phyloP scores from a whole-genome alignment of 2,888 invertebrate species.

The Nemurella pictetii region DNA sequence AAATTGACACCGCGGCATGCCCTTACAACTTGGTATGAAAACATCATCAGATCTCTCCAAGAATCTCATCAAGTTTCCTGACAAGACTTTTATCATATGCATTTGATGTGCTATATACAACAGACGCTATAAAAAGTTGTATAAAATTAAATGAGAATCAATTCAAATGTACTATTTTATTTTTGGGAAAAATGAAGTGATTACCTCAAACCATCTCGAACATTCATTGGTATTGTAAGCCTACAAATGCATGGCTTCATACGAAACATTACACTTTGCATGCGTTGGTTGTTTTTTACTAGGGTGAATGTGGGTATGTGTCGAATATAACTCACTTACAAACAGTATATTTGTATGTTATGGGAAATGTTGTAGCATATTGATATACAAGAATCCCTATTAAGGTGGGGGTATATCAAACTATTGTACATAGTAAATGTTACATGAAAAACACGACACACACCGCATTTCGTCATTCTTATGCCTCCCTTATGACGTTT shows the following conservation, averaged over 20 bases:
- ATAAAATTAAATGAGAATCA: neutral
- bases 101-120: neutral
- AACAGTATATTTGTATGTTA: constrained; percentile 40
- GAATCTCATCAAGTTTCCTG: too few species aligned
- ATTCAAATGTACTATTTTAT: neutral
- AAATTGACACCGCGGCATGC: too few species aligned
- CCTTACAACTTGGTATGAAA: too few species aligned
- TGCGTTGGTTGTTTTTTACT: constrained; percentile 23
- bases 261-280: neutral
- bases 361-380: constrained; percentile 40
- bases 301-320: neutral
- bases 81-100: neutral
- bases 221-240: neutral
- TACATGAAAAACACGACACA: constrained; percentile 22
- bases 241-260: constrained; percentile 5
- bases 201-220: too few species aligned
- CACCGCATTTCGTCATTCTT: neutral
- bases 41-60: too few species aligned
- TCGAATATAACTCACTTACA: neutral
- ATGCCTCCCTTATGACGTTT: too few species aligned
- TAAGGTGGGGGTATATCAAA: constrained; percentile 36
- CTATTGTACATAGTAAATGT: constrained; percentile 40
- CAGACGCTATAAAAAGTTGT: neutral
- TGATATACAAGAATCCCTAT: constrained; percentile 26
- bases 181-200: neutral